Conservation (phyloP, 1,140 invertebrate species). For the Anastrepha obliqua region DNA sequence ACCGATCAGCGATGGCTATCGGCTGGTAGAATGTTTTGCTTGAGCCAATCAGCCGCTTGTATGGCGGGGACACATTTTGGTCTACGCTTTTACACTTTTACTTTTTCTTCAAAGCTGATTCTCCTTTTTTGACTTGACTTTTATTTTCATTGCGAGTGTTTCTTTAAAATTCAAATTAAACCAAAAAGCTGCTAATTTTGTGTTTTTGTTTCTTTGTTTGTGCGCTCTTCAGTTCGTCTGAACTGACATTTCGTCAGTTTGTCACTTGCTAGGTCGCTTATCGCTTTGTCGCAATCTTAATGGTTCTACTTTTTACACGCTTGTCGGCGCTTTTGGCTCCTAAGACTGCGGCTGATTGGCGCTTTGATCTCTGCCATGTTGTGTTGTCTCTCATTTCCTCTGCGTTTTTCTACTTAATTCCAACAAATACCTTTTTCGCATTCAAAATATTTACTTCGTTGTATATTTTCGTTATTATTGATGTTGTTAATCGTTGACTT, state of each 20-base stretch:
- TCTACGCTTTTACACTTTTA: slow-evolving; percentile 10
- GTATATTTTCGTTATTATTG: slow-evolving; percentile 49
- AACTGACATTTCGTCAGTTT: slow-evolving; percentile 18
- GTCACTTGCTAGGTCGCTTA: background rate
- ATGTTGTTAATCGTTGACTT: slow-evolving; percentile 42
- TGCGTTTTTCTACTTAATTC: slow-evolving; percentile 35
- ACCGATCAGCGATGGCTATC: slow-evolving; percentile 4
- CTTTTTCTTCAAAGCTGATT: slow-evolving; percentile 18
- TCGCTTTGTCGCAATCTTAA: slow-evolving; percentile 37
- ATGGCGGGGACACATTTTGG: background rate
- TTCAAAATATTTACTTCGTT: slow-evolving; percentile 20
- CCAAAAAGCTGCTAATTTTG: background rate
- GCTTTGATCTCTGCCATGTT: slow-evolving; percentile 39
- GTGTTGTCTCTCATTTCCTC: slow-evolving; percentile 24
- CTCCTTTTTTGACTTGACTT: background rate
- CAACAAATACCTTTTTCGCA: background rate
- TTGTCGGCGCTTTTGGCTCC: slow-evolving; percentile 27
- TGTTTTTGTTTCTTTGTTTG: background rate
- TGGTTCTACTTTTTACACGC: slow-evolving; percentile 49
- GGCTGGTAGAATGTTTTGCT: background rate
- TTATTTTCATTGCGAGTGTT: background rate
- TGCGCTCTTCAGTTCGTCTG: background rate
- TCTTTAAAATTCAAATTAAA: slow-evolving; percentile 6
- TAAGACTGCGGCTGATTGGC: slow-evolving; percentile 13
- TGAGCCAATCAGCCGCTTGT: background rate